A percentile compares a stretch with the other conserved stretches of the same genome.
Evolutionary conservation across 2,888 invertebrate genomes (phyloP).

Genomic region (Caenorhabditis japonica): DNA sequence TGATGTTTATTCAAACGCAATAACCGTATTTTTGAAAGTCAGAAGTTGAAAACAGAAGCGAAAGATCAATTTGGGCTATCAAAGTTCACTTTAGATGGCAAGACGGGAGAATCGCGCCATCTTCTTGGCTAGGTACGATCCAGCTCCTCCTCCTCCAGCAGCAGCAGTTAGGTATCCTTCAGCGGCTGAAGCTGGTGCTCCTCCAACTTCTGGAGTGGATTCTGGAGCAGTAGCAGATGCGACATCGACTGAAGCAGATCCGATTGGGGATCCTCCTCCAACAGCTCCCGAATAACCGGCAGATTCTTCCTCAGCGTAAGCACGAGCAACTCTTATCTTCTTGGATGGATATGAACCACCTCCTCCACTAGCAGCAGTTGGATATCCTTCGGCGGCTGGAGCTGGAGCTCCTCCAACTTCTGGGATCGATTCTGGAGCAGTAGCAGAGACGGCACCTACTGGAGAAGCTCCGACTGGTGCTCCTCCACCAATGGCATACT

Average conservation of each 20-base stretch:
- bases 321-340: slow-evolving; percentile 28
- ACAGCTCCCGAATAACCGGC: slow-evolving; percentile 9
- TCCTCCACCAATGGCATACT: slow-evolving; percentile 5
- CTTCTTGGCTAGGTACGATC: slow-evolving; percentile 11
- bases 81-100: too few species aligned
- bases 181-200: slow-evolving; percentile 6
- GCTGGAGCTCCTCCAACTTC: slow-evolving; percentile 18
- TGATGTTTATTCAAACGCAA: too few species aligned
- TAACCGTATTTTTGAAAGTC: too few species aligned
- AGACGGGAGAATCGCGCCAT: too few species aligned
- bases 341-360: slow-evolving; percentile 28
- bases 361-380: slow-evolving; percentile 21
- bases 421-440: slow-evolving; percentile 9
- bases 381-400: slow-evolving; percentile 12
- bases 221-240: slow-evolving; percentile 22
- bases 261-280: background rate
- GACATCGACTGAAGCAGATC: slow-evolving; percentile 5
- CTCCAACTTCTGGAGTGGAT: slow-evolving; percentile 3
- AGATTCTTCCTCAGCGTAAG: slow-evolving; percentile 18
- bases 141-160: slow-evolving; percentile 4
- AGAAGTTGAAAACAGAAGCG: too few species aligned
- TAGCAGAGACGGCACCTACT: slow-evolving; percentile 6
- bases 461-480: slow-evolving; percentile 8
- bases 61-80: too few species aligned
- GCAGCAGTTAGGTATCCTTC: slow-evolving; percentile 7